phyloP scores from a whole-genome alignment of 2,888 invertebrate species.

The Cerastis leucographa region DNA sequence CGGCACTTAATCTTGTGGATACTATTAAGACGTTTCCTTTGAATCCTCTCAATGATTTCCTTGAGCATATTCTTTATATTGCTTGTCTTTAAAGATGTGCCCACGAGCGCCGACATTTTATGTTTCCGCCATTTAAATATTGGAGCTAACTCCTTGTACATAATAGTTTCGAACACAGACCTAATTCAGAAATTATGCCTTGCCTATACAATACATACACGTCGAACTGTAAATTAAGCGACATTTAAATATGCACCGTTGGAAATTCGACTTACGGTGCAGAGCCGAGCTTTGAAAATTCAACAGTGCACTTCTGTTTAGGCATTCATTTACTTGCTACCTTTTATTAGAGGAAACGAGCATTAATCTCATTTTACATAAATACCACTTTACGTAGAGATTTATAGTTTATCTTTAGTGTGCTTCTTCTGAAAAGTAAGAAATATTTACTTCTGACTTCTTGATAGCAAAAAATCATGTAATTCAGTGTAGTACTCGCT shows the following conservation, averaged over 20 bases:
- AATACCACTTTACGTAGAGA: neutral
- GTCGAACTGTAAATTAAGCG: neutral
- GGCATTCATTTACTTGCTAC: neutral
- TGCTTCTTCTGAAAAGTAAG: neutral
- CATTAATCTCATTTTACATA: neutral
- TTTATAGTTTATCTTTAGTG: neutral
- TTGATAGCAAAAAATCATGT: neutral
- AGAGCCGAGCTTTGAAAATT: neutral
- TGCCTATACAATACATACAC: neutral
- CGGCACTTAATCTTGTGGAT: conserved; percentile 51
- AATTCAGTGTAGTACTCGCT: neutral
- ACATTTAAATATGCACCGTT: neutral
- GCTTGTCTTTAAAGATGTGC: neutral
- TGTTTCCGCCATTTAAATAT: neutral
- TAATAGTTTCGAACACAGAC: neutral
- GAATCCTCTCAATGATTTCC: conserved; percentile 38
- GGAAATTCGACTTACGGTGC: neutral
- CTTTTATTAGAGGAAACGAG: neutral
- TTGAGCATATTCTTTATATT: conserved; percentile 12
- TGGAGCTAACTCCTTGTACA: neutral
- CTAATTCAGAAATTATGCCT: neutral
- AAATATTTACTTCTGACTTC: neutral
- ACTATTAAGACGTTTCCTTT: conserved; percentile 52
- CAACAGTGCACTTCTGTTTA: neutral
- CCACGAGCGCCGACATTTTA: neutral